Evolutionary conservation across 2,797 vertebrate genomes (phyloP).

Genomic region (Alca torda): DNA sequence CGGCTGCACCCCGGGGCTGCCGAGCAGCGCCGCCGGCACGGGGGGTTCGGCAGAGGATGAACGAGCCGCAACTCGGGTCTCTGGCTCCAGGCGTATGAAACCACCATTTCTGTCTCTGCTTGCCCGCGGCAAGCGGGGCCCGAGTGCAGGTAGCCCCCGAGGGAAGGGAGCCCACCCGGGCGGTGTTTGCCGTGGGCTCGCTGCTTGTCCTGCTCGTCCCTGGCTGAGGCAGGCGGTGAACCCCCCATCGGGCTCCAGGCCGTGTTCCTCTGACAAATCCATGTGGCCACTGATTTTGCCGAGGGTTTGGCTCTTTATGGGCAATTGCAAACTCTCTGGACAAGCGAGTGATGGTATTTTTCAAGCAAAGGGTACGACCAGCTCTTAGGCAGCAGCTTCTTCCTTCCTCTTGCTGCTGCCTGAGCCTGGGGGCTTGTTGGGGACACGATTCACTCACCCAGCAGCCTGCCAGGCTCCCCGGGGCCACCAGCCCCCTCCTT

Average conservation of each 20-base stretch:
- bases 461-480: not conserved
- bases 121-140: not conserved
- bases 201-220: not conserved
- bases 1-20: too few relatives aligned
- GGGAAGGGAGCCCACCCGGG: not conserved
- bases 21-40: fast-evolving
- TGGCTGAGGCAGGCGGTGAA: not conserved
- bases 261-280: too few relatives aligned
- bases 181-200: not conserved
- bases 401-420: not conserved
- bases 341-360: fast-evolving
- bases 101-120: fast-evolving
- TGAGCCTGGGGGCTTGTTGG: not conserved
- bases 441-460: fast-evolving
- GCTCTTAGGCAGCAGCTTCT: not conserved
- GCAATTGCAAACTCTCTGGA: not conserved
- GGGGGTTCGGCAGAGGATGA: fast-evolving
- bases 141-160: not conserved
- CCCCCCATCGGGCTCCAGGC: fast-evolving
- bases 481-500: too few relatives aligned
- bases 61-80: too few relatives aligned
- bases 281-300: not conserved
- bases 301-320: fast-evolving
- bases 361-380: not conserved
- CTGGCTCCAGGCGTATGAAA: fast-evolving